phyloP scores from a whole-genome alignment of 2,888 invertebrate genomes.

The Adelphocoris suturalis region DNA sequence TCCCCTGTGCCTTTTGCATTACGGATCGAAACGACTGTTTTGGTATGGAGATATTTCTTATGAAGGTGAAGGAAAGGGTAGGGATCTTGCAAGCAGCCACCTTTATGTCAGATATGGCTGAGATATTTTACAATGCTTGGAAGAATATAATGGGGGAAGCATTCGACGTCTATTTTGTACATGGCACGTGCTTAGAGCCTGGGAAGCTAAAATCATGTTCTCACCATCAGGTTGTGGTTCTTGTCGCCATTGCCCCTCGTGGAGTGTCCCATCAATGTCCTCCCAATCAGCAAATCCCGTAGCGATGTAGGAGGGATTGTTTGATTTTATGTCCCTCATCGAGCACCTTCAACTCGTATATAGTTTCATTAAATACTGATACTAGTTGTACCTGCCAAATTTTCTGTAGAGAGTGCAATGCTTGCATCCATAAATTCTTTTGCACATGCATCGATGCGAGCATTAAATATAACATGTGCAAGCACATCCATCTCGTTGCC shows the following conservation, averaged over 20 bases:
- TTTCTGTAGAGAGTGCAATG: too few species aligned
- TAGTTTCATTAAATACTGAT: too few species aligned
- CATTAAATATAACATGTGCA: too few species aligned
- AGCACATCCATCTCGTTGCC: too few species aligned
- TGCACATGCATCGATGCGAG: too few species aligned
- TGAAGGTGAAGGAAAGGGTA: background rate
- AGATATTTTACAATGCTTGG: background rate
- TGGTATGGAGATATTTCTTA: background rate
- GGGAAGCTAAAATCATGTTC: too few species aligned
- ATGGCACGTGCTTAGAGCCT: background rate
- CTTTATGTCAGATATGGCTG: background rate
- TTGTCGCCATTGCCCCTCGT: conserved; percentile 55
- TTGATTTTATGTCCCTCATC: too few species aligned
- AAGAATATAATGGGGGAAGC: background rate
- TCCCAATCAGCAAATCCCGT: too few species aligned
- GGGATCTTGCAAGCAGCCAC: background rate
- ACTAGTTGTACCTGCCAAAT: too few species aligned
- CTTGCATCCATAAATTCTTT: too few species aligned
- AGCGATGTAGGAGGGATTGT: too few species aligned
- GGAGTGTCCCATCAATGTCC: conserved; percentile 47
- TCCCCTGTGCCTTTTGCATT: background rate
- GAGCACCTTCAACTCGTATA: too few species aligned
- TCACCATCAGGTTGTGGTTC: conserved; percentile 58
- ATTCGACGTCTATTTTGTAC: background rate
- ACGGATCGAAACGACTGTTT: background rate